Percentiles rank a stretch among this genome's conserved stretches.
These are phyloP conservation scores for Chloroceryle amazona DNA, from an alignment of 2,797 vertebrate species.

Conservation along the genomic window DNA sequence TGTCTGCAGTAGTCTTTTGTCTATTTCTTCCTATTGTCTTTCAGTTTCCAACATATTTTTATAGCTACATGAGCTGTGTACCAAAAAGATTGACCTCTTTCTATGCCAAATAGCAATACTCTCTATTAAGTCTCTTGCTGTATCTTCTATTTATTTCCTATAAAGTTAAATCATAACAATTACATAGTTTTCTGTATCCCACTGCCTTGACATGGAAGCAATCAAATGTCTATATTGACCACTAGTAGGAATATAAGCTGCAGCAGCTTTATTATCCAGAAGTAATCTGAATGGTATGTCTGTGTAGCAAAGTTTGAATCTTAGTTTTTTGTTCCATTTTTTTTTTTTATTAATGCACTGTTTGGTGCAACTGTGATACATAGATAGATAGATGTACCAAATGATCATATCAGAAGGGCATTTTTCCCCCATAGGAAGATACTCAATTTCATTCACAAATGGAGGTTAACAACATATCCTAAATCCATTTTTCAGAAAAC, in stretches of 20 bases:
- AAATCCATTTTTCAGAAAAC: slow-evolving; percentile 70
- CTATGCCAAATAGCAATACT: not conserved
- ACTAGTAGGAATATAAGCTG: not conserved
- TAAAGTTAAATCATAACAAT: not conserved
- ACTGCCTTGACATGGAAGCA: not conserved
- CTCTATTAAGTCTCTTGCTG: not conserved
- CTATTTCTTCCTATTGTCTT: not conserved
- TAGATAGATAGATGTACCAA: not conserved
- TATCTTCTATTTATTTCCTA: not conserved
- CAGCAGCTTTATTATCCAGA: not conserved
- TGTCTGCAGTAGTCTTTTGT: not conserved
- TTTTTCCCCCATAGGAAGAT: not conserved
- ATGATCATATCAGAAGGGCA: not conserved
- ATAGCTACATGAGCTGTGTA: not conserved
- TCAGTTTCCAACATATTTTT: not conserved
- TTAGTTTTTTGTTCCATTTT: not conserved
- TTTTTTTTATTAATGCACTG: not conserved
- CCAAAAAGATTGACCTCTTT: not conserved
- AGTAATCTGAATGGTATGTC: not conserved
- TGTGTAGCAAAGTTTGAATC: not conserved
- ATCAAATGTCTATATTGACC: not conserved
- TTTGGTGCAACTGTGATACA: not conserved
- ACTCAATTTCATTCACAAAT: not conserved
- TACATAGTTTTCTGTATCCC: not conserved
- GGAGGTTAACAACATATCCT: slow-evolving; percentile 11